A percentile compares a stretch with the other conserved stretches of the same genome.
These are phyloP conservation scores for Apis mellifera DNA, from an alignment of 1,140 invertebrate species.

Conservation along the genomic window DNA sequence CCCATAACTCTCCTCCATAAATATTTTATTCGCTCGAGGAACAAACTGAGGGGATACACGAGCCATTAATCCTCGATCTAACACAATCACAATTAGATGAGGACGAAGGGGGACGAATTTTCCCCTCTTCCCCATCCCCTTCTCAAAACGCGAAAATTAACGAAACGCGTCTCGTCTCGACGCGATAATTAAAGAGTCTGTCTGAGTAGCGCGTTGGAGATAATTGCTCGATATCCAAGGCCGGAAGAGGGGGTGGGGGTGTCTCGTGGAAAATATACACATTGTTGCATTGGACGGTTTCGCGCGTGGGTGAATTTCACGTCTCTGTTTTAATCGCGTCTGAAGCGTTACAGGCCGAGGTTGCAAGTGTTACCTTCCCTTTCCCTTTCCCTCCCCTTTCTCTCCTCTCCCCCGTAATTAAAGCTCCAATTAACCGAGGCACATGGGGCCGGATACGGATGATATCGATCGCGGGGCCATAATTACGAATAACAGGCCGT, in stretches of 20 bases:
- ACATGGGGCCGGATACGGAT: not conserved
- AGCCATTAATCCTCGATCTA: too few species aligned
- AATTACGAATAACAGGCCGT: constrained; percentile 12
- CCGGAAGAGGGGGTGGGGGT: not conserved
- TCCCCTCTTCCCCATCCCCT: too few species aligned
- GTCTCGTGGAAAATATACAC: too few species aligned
- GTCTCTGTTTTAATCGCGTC: not conserved
- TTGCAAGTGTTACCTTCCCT: not conserved
- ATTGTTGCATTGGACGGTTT: too few species aligned
- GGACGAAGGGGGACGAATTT: too few species aligned
- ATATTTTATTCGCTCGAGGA: too few species aligned
- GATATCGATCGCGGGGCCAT: constrained; percentile 25
- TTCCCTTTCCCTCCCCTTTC: too few species aligned
- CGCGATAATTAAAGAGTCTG: not conserved
- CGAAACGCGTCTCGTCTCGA: not conserved
- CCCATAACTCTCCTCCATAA: too few species aligned
- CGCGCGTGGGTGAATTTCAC: too few species aligned
- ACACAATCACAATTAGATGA: too few species aligned
- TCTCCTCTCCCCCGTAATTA: constrained; percentile 30
- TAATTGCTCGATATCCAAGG: constrained; percentile 21
- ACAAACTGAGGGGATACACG: too few species aligned
- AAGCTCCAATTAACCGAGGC: constrained; percentile 38
- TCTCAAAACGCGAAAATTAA: not conserved
- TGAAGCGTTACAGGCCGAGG: not conserved
- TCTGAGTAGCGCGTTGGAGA: not conserved